Evolutionary conservation across 2,113 vertebrate species (phyloP).

Genomic region (Dryoscopus gambensis): DNA sequence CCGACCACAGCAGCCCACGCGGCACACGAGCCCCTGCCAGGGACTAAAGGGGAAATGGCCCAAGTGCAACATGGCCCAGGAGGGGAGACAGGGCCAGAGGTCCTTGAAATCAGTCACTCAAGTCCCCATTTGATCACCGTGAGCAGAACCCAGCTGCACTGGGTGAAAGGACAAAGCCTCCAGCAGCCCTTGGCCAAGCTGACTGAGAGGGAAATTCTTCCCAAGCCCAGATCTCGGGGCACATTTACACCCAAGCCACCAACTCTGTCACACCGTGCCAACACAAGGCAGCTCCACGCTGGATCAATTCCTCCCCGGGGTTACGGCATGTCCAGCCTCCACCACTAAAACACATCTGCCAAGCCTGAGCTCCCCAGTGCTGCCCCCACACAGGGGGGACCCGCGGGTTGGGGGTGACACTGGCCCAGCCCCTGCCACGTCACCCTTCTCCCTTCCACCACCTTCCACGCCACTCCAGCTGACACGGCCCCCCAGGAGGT

Average conservation of each 20-base stretch:
- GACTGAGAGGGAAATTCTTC: neutral
- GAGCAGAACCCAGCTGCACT: neutral
- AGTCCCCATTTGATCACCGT: rapidly evolving
- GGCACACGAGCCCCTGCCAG: neutral
- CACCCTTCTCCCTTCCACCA: neutral
- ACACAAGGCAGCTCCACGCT: rapidly evolving
- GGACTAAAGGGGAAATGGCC: neutral
- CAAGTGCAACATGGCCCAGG: rapidly evolving
- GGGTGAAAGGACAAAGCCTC: neutral
- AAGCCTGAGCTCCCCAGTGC: rapidly evolving
- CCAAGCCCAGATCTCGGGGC: neutral
- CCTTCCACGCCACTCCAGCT: neutral
- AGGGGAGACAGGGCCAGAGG: neutral
- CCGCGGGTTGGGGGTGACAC: rapidly evolving
- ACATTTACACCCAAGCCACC: neutral
- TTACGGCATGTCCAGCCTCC: rapidly evolving
- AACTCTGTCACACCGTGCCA: neutral
- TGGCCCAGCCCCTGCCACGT: neutral
- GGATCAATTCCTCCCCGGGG: neutral
- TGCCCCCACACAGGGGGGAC: neutral
- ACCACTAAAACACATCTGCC: rapidly evolving
- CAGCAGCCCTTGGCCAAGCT: neutral
- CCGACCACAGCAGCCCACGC: rapidly evolving
- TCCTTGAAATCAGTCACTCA: rapidly evolving
- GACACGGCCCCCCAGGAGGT: rapidly evolving